A percentile compares a stretch with the other conserved stretches of the same genome.
Evolutionary conservation across 1,140 invertebrate genomes (phyloP).

Genomic region (Aporrectodea caliginosa): DNA sequence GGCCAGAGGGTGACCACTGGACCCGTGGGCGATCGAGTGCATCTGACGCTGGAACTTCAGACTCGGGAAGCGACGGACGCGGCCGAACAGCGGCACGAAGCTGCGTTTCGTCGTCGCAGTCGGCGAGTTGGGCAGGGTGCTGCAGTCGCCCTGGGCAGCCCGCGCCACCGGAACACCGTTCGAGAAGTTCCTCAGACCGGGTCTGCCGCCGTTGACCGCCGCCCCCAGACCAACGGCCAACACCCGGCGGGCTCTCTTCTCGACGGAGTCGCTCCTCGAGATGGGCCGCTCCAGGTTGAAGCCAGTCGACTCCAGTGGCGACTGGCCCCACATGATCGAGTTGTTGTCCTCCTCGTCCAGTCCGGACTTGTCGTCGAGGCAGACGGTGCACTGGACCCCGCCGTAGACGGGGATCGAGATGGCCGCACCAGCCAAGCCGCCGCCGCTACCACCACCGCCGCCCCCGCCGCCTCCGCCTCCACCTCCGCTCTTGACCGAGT

Average conservation of each 20-base stretch:
- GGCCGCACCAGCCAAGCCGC: too few relatives aligned
- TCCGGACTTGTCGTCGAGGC: not conserved
- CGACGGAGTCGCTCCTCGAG: not conserved
- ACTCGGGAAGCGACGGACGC: slow-evolving; percentile 45
- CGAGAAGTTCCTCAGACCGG: not conserved
- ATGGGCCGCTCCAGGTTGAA: not conserved
- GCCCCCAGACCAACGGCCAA: not conserved
- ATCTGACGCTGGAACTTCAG: slow-evolving; percentile 52
- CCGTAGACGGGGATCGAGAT: not conserved
- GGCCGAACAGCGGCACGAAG: slow-evolving; percentile 6
- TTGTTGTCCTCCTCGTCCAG: not conserved
- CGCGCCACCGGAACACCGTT: not conserved
- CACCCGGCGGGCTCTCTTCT: not conserved
- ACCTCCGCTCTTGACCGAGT: not conserved
- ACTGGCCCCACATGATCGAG: not conserved
- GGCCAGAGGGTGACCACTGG: slow-evolving; percentile 23
- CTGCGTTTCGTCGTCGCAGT: not conserved
- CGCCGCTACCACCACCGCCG: too few relatives aligned
- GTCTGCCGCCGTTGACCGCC: not conserved
- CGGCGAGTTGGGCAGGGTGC: slow-evolving; percentile 19
- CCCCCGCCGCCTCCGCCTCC: not conserved
- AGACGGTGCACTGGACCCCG: not conserved
- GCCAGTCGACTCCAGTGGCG: not conserved
- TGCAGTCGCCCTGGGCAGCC: slow-evolving; percentile 7
- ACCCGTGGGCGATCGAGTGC: slow-evolving; percentile 17